phyloP scores from a whole-genome alignment of 2,113 vertebrate species.

The Aegithalos caudatus region DNA sequence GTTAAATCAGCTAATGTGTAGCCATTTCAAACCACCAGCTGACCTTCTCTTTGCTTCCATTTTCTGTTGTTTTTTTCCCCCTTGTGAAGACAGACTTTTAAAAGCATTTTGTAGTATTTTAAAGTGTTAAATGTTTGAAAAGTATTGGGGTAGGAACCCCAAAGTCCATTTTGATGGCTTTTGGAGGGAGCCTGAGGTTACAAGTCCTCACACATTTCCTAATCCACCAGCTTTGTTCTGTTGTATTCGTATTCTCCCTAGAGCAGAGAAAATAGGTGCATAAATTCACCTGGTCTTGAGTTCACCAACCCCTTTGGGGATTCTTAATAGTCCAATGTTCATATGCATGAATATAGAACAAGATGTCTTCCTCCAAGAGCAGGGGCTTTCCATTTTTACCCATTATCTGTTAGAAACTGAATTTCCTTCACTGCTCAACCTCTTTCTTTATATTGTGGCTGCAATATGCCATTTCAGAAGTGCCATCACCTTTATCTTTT shows the following conservation, averaged over 20 bases:
- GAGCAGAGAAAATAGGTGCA: neutral
- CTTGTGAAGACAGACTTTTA: neutral
- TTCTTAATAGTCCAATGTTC: neutral
- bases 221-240: neutral
- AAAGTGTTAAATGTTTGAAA: neutral
- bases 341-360: neutral
- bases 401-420: neutral
- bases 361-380: neutral
- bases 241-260: neutral
- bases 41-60: neutral
- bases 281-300: neutral
- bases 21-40: neutral
- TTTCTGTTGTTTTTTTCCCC: neutral
- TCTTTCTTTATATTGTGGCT: neutral
- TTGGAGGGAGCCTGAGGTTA: neutral
- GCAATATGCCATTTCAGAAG: conserved; percentile 4
- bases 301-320: neutral
- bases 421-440: neutral
- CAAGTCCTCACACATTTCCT: neutral
- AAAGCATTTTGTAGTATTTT: neutral
- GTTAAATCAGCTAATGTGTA: rapidly evolving
- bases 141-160: neutral
- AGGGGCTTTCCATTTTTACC: neutral
- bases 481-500: conserved; percentile 60
- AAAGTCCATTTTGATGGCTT: neutral